Percentiles rank a stretch among this genome's conserved stretches.
Evolutionary conservation across 2,113 vertebrate species (phyloP).

Genomic region (Odocoileus virginianus): DNA sequence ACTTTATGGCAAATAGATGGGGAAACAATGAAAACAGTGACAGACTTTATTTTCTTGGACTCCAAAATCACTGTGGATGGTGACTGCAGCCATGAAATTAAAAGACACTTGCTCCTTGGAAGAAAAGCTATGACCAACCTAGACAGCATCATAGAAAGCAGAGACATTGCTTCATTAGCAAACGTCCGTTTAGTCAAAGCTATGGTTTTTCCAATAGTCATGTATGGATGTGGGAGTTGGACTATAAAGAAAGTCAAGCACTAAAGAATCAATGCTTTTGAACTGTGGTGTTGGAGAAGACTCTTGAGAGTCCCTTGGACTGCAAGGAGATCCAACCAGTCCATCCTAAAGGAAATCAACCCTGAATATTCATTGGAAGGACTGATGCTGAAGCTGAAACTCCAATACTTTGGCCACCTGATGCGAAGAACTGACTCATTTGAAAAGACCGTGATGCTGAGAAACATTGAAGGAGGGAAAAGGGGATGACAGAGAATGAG

Average conservation of each 20-base stretch:
- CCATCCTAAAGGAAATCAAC: not conserved
- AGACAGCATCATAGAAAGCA: not conserved
- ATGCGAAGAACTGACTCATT: not conserved
- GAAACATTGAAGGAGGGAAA: not conserved
- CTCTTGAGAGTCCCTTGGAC: not conserved
- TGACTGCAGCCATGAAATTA: not conserved
- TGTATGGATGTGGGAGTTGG: not conserved
- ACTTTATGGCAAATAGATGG: not conserved
- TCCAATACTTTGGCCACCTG: not conserved
- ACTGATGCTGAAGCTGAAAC: not conserved
- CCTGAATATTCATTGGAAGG: not conserved
- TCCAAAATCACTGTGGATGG: not conserved
- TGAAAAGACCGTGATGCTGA: fast-evolving
- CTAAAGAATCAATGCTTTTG: not conserved
- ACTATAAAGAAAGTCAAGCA: not conserved
- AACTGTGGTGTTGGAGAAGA: not conserved
- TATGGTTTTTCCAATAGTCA: not conserved
- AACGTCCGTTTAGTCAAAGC: fast-evolving
- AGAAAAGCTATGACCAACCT: not conserved
- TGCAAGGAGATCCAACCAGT: not conserved
- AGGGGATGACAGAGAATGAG: not conserved
- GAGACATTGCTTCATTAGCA: not conserved
- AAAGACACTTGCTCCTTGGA: not conserved
- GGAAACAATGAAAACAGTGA: not conserved
- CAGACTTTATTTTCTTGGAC: not conserved